These are phyloP conservation scores for Drosophila mayaguana DNA, from an alignment of 2,888 invertebrate species.

Conservation along the genomic window DNA sequence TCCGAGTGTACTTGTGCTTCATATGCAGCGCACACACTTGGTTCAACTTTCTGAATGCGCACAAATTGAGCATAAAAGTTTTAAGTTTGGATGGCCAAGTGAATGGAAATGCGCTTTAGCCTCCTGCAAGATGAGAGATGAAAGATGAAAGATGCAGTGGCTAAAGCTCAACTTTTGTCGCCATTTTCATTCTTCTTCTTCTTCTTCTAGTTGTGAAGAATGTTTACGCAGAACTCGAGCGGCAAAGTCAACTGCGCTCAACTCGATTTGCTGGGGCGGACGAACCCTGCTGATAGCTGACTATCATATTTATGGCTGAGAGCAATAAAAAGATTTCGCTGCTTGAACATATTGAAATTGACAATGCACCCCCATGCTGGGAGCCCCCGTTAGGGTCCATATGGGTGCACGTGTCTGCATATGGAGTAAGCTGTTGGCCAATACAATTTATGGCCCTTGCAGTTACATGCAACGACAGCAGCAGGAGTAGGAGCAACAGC, in stretches of 20 bases:
- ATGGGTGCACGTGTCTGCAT: conserved; percentile 28
- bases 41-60: conserved; percentile 6
- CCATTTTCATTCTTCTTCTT: not conserved
- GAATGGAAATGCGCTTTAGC: not conserved
- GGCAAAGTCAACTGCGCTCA: conserved; percentile 6
- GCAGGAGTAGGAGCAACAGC: no score
- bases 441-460: conserved; percentile 25
- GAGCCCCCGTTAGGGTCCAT: not conserved
- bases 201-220: conserved; percentile 5
- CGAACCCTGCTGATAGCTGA: conserved; percentile 3
- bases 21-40: conserved; percentile 9
- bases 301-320: conserved; percentile 46
- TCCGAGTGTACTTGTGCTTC: conserved; percentile 10
- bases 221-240: conserved; percentile 55
- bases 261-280: conserved; percentile 1
- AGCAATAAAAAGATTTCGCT: conserved; percentile 48
- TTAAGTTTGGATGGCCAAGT: conserved; percentile 19
- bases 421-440: conserved; percentile 3
- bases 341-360: conserved; percentile 36
- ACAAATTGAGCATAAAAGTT: conserved; percentile 13
- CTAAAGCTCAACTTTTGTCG: conserved; percentile 15
- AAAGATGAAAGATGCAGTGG: not conserved
- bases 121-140: not conserved
- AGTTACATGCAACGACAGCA: conserved; percentile 11
- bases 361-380: not conserved